phyloP scores from a whole-genome alignment of 2,113 vertebrate genomes.

The Andinoacara biseriatus region DNA sequence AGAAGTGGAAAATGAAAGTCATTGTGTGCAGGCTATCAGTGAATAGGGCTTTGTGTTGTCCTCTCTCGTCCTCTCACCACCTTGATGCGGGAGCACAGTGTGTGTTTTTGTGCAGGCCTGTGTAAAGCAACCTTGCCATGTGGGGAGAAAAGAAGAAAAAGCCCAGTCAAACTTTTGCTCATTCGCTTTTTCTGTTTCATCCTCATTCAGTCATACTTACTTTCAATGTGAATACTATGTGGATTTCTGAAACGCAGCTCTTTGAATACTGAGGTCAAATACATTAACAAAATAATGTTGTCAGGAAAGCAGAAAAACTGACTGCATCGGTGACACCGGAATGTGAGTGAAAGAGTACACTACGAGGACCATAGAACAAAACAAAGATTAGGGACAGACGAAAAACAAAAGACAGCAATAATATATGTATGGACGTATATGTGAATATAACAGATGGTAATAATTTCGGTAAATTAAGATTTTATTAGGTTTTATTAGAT shows the following conservation, averaged over 20 bases:
- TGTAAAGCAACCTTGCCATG: slow-evolving; percentile 23
- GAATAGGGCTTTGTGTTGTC: slow-evolving; percentile 54
- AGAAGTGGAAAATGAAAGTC: slow-evolving; percentile 58
- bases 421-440: too few relatives aligned
- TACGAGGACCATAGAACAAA: background rate
- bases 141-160: background rate
- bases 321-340: background rate
- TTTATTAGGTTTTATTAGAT: background rate
- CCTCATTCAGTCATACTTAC: background rate
- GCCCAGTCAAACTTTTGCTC: slow-evolving; percentile 28
- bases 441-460: too few relatives aligned
- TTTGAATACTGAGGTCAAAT: slow-evolving; percentile 1
- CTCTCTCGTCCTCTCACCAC: slow-evolving; percentile 35
- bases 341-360: background rate
- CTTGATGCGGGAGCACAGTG: slow-evolving; percentile 11
- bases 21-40: slow-evolving; percentile 56
- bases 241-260: slow-evolving; percentile 14
- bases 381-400: background rate
- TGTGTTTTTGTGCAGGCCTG: slow-evolving; percentile 32
- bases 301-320: background rate
- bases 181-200: slow-evolving; percentile 23
- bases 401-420: background rate
- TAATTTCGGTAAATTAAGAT: too few relatives aligned
- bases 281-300: slow-evolving; percentile 2
- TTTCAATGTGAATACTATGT: background rate